Percentiles rank a stretch among this genome's conserved stretches.
Conservation (phyloP, 2,797 vertebrate genomes). For the Lagodon rhomboides region DNA sequence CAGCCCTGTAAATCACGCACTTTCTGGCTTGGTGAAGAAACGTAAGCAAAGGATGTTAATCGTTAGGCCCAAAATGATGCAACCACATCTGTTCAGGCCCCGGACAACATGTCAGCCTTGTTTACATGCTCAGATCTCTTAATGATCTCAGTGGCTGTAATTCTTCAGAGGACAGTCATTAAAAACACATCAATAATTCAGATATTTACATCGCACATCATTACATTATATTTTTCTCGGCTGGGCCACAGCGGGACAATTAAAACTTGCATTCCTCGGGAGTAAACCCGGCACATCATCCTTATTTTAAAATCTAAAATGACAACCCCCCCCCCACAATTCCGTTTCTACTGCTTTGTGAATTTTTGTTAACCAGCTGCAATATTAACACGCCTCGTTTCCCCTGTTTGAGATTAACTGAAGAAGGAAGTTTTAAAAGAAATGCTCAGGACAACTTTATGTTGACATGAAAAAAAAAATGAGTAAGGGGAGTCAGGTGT, state of each 20-base stretch:
- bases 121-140: constrained; percentile 35
- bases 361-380: not conserved
- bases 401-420: not conserved
- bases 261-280: constrained; percentile 40
- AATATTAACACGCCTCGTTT: not conserved
- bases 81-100: not conserved
- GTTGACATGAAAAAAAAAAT: not conserved
- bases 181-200: constrained; percentile 71
- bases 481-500: not conserved
- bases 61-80: not conserved
- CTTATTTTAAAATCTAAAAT: constrained; percentile 2
- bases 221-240: not conserved
- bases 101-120: constrained; percentile 12
- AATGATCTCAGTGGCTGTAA: constrained; percentile 26
- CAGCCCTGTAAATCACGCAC: not conserved
- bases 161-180: constrained; percentile 56
- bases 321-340: not conserved
- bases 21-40: not conserved
- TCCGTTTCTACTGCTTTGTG: not conserved
- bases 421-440: not conserved
- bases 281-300: constrained; percentile 13
- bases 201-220: constrained; percentile 35
- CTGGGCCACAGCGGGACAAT: constrained; percentile 55
- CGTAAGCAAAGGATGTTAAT: not conserved
- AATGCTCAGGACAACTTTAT: not conserved